These are phyloP conservation scores for Caenorhabditis sp. DNA, from an alignment of 2,888 invertebrate genomes.

Conservation along the genomic window DNA sequence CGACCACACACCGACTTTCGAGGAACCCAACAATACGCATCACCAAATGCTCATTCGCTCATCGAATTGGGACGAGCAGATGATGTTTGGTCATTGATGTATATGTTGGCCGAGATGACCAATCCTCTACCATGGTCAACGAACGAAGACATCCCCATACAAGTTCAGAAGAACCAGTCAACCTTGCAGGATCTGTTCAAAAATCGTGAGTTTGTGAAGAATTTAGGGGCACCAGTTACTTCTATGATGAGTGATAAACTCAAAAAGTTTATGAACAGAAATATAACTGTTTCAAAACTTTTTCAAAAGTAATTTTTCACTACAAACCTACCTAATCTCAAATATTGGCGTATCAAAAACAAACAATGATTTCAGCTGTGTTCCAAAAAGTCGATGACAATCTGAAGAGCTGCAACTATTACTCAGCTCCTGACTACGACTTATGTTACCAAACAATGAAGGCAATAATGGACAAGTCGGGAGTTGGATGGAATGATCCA, in stretches of 20 bases:
- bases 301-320: too few species aligned
- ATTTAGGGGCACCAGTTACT: too few species aligned
- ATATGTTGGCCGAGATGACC: constrained; percentile 37
- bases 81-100: constrained; percentile 44
- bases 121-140: constrained; percentile 7
- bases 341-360: background rate
- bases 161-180: background rate
- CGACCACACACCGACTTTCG: constrained; percentile 31
- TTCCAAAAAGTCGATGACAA: constrained; percentile 16
- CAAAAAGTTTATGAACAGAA: too few species aligned
- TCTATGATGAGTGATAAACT: too few species aligned
- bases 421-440: constrained; percentile 18
- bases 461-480: constrained; percentile 11
- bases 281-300: too few species aligned
- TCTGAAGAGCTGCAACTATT: constrained; percentile 21
- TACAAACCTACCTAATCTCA: too few species aligned
- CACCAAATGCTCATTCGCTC: constrained; percentile 25
- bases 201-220: background rate
- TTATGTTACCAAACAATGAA: constrained; percentile 16
- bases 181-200: background rate
- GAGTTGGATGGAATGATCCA: constrained; percentile 11
- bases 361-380: background rate
- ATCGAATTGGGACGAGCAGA: constrained; percentile 31
- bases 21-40: constrained; percentile 34
- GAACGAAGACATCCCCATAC: background rate